Conservation (phyloP, 1,140 invertebrate species). For the Rhysida immarginata region DNA sequence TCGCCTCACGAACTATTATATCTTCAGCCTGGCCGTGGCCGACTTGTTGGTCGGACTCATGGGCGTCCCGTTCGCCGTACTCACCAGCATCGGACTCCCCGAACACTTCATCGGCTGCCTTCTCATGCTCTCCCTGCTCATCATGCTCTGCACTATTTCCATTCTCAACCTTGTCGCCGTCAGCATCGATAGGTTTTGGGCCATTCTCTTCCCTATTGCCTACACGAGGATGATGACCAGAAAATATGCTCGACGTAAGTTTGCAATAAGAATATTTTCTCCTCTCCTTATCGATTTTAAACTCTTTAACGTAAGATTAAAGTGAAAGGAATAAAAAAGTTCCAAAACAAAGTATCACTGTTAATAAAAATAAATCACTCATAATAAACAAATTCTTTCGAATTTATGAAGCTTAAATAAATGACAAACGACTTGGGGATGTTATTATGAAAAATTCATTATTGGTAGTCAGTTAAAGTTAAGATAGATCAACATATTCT, state of each 20-base stretch:
- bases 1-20: slow-evolving; percentile 76
- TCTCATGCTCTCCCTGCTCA: slow-evolving; percentile 65
- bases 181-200: slow-evolving; percentile 80
- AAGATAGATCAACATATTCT: no score
- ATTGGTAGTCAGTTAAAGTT: no score
- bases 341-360: no score
- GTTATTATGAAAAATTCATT: no score
- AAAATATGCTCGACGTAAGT: slow-evolving; percentile 66
- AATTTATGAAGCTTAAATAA: no score
- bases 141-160: slow-evolving; percentile 77
- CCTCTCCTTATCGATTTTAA: not conserved
- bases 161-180: slow-evolving; percentile 83
- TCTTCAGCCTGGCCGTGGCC: slow-evolving; percentile 68
- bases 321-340: no score
- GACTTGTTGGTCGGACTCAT: slow-evolving; percentile 49
- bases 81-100: slow-evolving; percentile 57
- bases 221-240: slow-evolving; percentile 73
- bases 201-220: slow-evolving; percentile 73
- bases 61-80: slow-evolving; percentile 70
- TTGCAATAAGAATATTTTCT: no score
- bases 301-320: slow-evolving; percentile 58
- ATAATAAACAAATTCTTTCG: no score
- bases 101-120: slow-evolving; percentile 61
- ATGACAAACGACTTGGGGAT: no score
- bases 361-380: no score